Conservation (phyloP, 2,797 vertebrate genomes). For the Telmatherina bonti region DNA sequence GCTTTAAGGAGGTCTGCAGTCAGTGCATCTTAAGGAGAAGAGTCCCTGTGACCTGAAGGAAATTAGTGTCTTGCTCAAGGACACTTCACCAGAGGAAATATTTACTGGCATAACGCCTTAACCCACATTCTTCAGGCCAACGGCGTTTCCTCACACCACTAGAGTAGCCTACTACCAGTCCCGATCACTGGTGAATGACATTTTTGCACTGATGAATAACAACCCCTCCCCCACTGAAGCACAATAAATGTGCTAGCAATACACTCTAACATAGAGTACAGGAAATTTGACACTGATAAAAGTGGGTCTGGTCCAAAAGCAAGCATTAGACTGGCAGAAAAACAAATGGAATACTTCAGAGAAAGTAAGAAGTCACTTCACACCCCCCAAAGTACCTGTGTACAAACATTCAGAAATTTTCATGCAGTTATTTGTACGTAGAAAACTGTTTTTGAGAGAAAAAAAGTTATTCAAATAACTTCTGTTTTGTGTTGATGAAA, state of each 20-base stretch:
- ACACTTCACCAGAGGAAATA: slow-evolving; percentile 29
- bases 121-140: slow-evolving; percentile 2
- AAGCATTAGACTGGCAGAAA: slow-evolving; percentile 72
- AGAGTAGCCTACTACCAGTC: slow-evolving; percentile 12
- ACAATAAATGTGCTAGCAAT: slow-evolving; percentile 90
- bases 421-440: slow-evolving; percentile 53
- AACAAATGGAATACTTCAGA: slow-evolving; percentile 72
- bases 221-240: slow-evolving; percentile 77
- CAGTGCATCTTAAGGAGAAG: slow-evolving; percentile 18
- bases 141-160: slow-evolving; percentile 3
- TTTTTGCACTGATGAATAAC: slow-evolving; percentile 50
- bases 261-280: slow-evolving; percentile 99
- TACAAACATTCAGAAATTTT: slow-evolving; percentile 47
- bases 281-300: slow-evolving; percentile 82
- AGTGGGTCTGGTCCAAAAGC: slow-evolving; percentile 76
- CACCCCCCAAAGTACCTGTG: slow-evolving; percentile 50
- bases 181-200: slow-evolving; percentile 48
- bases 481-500: slow-evolving; percentile 41
- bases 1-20: slow-evolving; percentile 27
- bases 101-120: slow-evolving; percentile 12
- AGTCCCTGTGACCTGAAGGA: slow-evolving; percentile 19
- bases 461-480: slow-evolving; percentile 43
- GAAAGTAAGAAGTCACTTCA: slow-evolving; percentile 56
- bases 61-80: slow-evolving; percentile 29
- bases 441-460: slow-evolving; percentile 42